A percentile compares a stretch with the other conserved stretches of the same genome.
phyloP scores from a whole-genome alignment of 1,140 invertebrate species.

The Lepidurus packardi region DNA sequence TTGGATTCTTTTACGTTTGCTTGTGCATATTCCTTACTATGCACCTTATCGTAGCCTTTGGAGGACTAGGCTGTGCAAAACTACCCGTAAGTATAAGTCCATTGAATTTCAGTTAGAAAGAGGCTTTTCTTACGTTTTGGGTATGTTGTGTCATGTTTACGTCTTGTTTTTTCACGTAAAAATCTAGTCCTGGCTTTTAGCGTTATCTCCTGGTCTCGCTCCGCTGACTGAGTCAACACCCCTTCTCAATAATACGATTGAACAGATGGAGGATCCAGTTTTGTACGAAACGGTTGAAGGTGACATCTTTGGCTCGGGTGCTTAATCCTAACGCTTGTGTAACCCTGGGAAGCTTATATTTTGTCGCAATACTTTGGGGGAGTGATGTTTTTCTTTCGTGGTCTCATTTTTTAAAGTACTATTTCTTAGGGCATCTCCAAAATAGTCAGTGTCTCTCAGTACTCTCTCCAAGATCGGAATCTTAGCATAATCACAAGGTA shows the following conservation, averaged over 20 bases:
- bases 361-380: background rate
- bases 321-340: background rate
- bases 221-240: background rate
- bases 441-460: slow-evolving; percentile 2
- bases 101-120: background rate
- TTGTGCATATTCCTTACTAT: slow-evolving; percentile 64
- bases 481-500: background rate
- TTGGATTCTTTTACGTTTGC: slow-evolving; percentile 59
- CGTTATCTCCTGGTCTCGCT: background rate
- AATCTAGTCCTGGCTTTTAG: background rate
- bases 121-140: background rate
- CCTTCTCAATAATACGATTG: background rate
- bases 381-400: background rate
- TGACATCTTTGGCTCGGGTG: background rate
- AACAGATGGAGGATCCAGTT: background rate
- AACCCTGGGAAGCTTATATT: background rate
- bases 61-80: slow-evolving; percentile 39
- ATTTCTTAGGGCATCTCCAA: background rate
- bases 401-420: background rate
- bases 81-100: slow-evolving; percentile 27
- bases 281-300: background rate
- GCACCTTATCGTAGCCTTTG: slow-evolving; percentile 64
- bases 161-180: background rate
- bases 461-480: background rate
- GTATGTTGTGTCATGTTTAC: background rate